phyloP scores from a whole-genome alignment of 2,113 vertebrate genomes.

The Capreolus pygargus region DNA sequence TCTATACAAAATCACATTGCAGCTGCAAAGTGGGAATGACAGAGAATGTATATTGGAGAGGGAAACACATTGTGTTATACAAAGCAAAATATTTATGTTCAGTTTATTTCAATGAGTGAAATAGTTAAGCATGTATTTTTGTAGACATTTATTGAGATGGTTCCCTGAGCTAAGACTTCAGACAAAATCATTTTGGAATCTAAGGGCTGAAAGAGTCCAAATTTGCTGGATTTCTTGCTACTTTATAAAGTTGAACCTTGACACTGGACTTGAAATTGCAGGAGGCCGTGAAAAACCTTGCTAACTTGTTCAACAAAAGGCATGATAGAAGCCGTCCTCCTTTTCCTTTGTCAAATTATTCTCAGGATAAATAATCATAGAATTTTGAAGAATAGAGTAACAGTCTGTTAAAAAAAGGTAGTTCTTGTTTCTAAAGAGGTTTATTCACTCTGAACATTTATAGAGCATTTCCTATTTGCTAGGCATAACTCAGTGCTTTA shows the following conservation, averaged over 20 bases:
- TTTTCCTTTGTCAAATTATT: conserved; percentile 7
- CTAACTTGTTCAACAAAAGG: not conserved
- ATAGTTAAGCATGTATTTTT: not conserved
- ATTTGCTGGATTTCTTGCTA: not conserved
- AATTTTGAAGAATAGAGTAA: not conserved
- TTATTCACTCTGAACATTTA: conserved; percentile 24
- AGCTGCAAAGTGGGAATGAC: not conserved
- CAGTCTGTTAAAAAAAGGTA: conserved; percentile 26
- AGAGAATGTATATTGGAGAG: not conserved
- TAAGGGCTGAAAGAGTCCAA: not conserved
- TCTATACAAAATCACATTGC: not conserved
- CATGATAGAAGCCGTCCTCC: not conserved
- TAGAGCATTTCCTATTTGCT: conserved; percentile 21
- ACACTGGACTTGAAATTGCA: not conserved
- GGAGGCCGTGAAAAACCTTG: not conserved
- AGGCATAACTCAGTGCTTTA: conserved; percentile 10
- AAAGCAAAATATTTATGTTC: not conserved
- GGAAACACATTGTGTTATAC: not conserved
- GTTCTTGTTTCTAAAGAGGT: conserved; percentile 15
- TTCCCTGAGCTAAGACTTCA: not conserved
- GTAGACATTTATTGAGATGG: not conserved
- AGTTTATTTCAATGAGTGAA: not conserved
- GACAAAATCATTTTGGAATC: not conserved
- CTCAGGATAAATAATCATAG: not conserved
- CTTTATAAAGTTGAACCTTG: not conserved